Evolutionary conservation across 2,797 vertebrate species (phyloP), one percentile per base, ranked within the genome.

Genomic region (Lutjanus campechanus): DNA sequence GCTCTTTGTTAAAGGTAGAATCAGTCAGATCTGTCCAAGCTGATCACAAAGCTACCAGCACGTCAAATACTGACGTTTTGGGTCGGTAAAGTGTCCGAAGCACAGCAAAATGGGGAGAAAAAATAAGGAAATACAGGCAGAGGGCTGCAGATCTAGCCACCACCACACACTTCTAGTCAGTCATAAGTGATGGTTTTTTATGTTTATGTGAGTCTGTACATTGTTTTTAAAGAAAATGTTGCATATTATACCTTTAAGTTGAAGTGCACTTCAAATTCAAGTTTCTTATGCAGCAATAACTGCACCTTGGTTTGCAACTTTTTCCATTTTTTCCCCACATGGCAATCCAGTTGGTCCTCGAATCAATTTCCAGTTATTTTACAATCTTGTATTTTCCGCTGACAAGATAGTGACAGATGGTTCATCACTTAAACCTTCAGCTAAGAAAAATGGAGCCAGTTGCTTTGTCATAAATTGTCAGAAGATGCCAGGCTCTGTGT

Each of bases 391-490:
- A 25, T 79, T 73, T 77, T 55, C 56, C 68, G 53, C 66, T 78
- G 83, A 66, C 68, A 61, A 70, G 56, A 55, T 46, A 44, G 53
- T 67, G 69, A 73, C 81, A 82, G 46, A 63, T 60, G 61, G 55
- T 63, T 58, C 64, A 77, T 81, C 50, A 70, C 69, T 71, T 56
- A 50, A 76, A 81, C 46, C 54, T 74, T 29, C 50, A 47, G 63
- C 53, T 17, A 44, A 17, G 29, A 62, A 62, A 62, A 81, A 69
- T 25, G 9, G 41, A 73, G 73, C 50, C 65, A 47, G 36, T 68
- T 64, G 70, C 73, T 70, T 66, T 79, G 67, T 76, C 73, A 75
- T 77, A 77, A 77, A 77, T 40, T 62, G 69, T 78, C 84, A 76
- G 69, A n/a, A 13, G 67, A 69, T 25, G 53, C 69, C 62, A 43